Percentiles rank a stretch among this genome's conserved stretches.
Conservation (phyloP, 2,113 vertebrate species). For the Opisthocomus hoazin region DNA sequence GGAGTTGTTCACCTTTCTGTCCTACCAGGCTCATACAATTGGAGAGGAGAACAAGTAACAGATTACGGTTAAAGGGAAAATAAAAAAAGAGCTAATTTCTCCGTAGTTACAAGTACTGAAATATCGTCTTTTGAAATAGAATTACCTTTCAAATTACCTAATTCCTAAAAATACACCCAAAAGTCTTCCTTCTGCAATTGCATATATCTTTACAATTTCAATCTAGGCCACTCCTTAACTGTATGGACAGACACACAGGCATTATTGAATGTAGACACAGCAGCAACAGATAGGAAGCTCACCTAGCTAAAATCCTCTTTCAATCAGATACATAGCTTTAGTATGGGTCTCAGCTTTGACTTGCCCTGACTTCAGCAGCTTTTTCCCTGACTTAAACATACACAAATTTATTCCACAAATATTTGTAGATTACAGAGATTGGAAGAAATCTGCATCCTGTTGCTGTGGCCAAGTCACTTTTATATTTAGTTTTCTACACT, state of each 20-base stretch:
- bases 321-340: not conserved
- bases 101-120: not conserved
- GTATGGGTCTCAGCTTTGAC: not conserved
- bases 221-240: not conserved
- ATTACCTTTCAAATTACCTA: not conserved
- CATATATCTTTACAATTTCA: not conserved
- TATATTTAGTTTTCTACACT: not conserved
- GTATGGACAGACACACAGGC: not conserved
- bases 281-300: not conserved
- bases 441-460: not conserved
- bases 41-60: not conserved
- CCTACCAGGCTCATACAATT: not conserved
- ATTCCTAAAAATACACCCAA: not conserved
- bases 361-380: not conserved
- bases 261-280: not conserved
- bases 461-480: not conserved
- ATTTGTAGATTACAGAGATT: not conserved
- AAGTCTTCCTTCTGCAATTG: not conserved
- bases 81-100: not conserved
- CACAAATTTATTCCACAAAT: not conserved
- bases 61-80: not conserved
- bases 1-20: not conserved
- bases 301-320: not conserved
- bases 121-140: not conserved
- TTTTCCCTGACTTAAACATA: not conserved